Base-by-base conservation (phyloP, 2,888 invertebrate species). In the Drosophila seclusa region DNA sequence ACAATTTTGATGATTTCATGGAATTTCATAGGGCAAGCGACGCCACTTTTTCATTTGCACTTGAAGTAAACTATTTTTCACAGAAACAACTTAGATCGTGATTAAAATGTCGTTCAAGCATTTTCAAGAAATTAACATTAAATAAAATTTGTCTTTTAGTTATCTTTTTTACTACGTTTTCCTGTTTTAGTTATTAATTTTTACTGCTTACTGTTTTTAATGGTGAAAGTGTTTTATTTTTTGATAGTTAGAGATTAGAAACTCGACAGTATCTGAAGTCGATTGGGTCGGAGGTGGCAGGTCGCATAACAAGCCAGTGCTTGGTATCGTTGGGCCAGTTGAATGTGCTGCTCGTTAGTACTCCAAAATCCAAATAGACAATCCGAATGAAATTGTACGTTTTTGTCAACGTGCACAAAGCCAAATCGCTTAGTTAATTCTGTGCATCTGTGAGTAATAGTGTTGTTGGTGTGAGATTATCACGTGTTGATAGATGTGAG, bases 401-500 rank as follows among this genome's bases (percentile, higher is more conserved):
- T 36, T 34, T 24, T 29, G 29, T 29, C 29, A 29, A 5, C 29
- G 29, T 0, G 29, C 29, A 29, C 6, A 29, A 29, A 29, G 29
- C 5, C 29, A 29, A 29, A 29, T 29, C 45, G 16, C 16, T 45
- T 16, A 8, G 24, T 16, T 45, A 45, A n/a, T n/a, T 45, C 45
- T 24, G 24, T 45, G 24, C 45, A 24, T 8, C 16, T 4, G 36
- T 24, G 45, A 8, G 24, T 40, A 16, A 45, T 45, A 16, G 40
- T 18, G 38, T 49, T 53, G 16, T n/a, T 45, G 42, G 32, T 18
- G 60, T 36, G 54, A 42, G 45, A 55, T 76, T 68, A 78, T 78
- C 80, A 78, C 77, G 80, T 69, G 76, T 52, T 38, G 57, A 34
- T 59, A 64, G 52, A 16, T 18, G 38, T 27, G 27, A 29, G 59